Evolutionary conservation across 2,888 invertebrate species (phyloP), one percentile per base, ranked within the genome.

Genomic region (Philaethria dido): DNA sequence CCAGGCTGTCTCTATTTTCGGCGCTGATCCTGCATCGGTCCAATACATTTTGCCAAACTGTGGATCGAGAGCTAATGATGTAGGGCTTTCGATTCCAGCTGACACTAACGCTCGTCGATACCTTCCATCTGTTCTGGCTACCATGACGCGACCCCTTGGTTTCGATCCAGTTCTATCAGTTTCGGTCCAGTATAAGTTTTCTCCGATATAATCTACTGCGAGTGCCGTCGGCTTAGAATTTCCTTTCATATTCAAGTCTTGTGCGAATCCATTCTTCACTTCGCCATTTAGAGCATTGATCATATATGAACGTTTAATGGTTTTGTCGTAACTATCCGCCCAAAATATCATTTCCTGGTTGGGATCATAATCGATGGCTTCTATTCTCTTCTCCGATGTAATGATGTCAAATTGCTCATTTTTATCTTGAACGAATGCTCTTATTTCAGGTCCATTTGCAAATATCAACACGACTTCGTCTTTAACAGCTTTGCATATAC

Each of bases 101-200:
- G 94, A 95, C 0, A 98, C 95, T 8, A 99, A 87, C 5, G 97
- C 96, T 70, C 97, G 92, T 48, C 97, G 91, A 81, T 98, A 98
- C 39, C 99, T 93, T 0, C 99, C 99, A 81, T 99, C 99, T 0
- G 97, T 95, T 75, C 96, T 95, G 0, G 97, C 95, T 0, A 98
- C 97, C 94, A 98, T 96, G 1, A 99, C 95, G 64, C 96, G 94
- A 0, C 97, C 97, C 68, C 95, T 92, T 0, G 96, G 95, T 77
- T 96, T 96, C 0, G 95, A 94, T 0, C 96, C 96, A 0, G 96
- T 94, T 62, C 95, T 87, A 73, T 97, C 96, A 0, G 94, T 94
- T 84, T 99, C 99, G 0, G 98, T 96, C 98, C 98, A 99, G 86
- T 98, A 99, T 0, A 99, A 89, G 85, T 99, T 99, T 69, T 97